Evolutionary conservation across 2,888 invertebrate species (phyloP).

Genomic region (Empis livida): DNA sequence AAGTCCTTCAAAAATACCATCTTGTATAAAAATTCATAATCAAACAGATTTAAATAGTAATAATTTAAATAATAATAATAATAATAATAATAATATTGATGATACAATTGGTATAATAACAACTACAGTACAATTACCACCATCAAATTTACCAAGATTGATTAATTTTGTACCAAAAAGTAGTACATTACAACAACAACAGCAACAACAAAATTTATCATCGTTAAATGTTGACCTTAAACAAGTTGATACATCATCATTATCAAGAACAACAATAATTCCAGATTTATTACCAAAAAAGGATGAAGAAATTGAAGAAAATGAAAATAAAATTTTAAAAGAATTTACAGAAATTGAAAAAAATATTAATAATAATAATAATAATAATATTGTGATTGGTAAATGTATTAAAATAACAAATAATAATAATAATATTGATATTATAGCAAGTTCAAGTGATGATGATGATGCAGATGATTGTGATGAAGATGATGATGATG

Average conservation of each 20-base stretch:
- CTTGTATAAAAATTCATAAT: background rate
- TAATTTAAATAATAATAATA: too few relatives aligned
- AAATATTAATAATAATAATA: slow-evolving; percentile 5
- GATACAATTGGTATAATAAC: too few relatives aligned
- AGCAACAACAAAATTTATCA: background rate
- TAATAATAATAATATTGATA: slow-evolving; percentile 16
- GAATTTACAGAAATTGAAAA: background rate
- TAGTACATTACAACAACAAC: slow-evolving; percentile 11
- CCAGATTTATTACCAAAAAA: background rate
- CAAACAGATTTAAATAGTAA: too few relatives aligned
- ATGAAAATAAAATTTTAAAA: background rate
- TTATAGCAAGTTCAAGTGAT: slow-evolving; percentile 23
- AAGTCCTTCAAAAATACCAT: background rate
- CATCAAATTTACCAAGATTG: slow-evolving; percentile 45
- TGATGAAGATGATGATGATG: slow-evolving; percentile 17
- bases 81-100: too few relatives aligned
- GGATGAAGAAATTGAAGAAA: too few relatives aligned
- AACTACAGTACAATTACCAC: too few relatives aligned
- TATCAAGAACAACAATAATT: too few relatives aligned
- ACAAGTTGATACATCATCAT: too few relatives aligned
- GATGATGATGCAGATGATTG: slow-evolving; percentile 20
- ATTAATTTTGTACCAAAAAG: slow-evolving; percentile 60
- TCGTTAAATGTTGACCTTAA: background rate
- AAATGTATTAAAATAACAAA: slow-evolving; percentile 28
- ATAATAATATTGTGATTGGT: slow-evolving; percentile 18